A percentile compares a stretch with the other conserved stretches of the same genome.
These are phyloP conservation scores for Celastrina argiolus DNA, from an alignment of 2,888 invertebrate species.

Conservation along the genomic window DNA sequence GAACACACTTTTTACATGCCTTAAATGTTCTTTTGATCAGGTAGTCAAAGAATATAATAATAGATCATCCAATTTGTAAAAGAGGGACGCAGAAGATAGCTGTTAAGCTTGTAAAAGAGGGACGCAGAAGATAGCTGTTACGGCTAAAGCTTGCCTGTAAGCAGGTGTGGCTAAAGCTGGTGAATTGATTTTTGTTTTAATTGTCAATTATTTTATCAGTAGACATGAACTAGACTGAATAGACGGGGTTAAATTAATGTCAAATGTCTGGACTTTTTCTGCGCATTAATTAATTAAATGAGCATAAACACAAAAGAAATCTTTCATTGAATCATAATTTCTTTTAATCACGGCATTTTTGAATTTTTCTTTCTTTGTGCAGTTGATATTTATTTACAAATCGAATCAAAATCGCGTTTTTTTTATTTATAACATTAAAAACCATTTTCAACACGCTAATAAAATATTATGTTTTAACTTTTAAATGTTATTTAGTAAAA, in stretches of 20 bases:
- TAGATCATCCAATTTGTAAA: no score
- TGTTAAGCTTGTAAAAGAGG: no score
- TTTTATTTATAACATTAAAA: background rate
- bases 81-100: no score
- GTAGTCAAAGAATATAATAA: background rate
- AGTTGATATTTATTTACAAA: background rate
- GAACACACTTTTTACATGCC: slow-evolving; percentile 2
- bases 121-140: no score
- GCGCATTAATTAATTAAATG: background rate
- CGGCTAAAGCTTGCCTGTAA: no score
- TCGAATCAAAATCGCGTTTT: background rate
- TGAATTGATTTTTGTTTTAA: no score
- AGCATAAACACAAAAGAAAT: background rate
- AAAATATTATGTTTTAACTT: background rate
- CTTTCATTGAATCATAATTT: background rate
- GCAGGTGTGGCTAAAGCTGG: no score
- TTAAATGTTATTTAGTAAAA: background rate
- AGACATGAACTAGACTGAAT: no score
- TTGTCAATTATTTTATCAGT: no score
- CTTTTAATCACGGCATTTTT: background rate
- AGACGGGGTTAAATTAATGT: background rate
- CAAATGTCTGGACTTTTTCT: background rate
- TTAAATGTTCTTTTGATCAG: background rate
- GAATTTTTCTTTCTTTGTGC: background rate
- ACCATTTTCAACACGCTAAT: background rate